Conservation (phyloP, 2,113 vertebrate species). For the human (Homo sapiens) region GRCh38 chr7:76678501-76679000, state of each 20-base stretch:
- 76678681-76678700: neutral
- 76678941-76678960: neutral
- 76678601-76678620: neutral
- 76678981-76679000: neutral
- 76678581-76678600: neutral
- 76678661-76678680: neutral
- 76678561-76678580: neutral
- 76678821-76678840: neutral
- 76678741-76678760: neutral
- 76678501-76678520: neutral
- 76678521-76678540: neutral
- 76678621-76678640: neutral
- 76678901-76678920: neutral
- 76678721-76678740: neutral
- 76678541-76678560: neutral
- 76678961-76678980: neutral
- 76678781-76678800: neutral
- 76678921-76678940: neutral
- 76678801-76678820: neutral
- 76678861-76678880: neutral
- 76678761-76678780: neutral
- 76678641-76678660: neutral
- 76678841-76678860: neutral
- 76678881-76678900: neutral
- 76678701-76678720: neutral